phyloP scores from a whole-genome alignment of 1,140 invertebrate species.

The Arctopsyche grandis region DNA sequence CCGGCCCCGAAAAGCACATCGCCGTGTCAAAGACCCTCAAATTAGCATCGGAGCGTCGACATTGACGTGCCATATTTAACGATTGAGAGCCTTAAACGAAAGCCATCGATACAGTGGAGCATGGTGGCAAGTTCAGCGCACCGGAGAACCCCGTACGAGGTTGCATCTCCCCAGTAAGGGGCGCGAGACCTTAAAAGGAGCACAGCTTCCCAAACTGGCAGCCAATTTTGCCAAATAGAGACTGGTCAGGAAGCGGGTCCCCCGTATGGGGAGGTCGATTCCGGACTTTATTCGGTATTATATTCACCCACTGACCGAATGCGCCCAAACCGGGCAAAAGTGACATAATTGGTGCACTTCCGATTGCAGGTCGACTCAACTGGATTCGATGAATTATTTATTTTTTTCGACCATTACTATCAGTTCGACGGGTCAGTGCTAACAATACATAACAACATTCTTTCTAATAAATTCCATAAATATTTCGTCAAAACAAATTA shows the following conservation, averaged over 20 bases:
- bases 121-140: no score
- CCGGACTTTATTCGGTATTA: slow-evolving; percentile 27
- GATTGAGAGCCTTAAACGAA: no score
- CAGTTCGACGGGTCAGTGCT: no score
- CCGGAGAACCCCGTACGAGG: neutral
- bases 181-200: slow-evolving; percentile 31
- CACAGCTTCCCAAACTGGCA: slow-evolving; percentile 17
- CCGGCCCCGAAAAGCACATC: neutral
- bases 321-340: neutral
- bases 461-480: no score
- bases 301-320: slow-evolving; percentile 43
- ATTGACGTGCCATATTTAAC: no score
- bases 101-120: no score
- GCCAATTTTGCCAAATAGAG: slow-evolving; percentile 42
- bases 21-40: neutral
- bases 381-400: no score
- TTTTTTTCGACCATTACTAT: no score
- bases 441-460: no score
- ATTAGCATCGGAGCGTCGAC: neutral
- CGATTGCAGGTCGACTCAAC: no score
- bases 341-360: slow-evolving; percentile 11
- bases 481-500: no score
- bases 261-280: neutral
- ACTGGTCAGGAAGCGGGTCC: slow-evolving; percentile 6
- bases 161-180: neutral